A percentile compares a stretch with the other conserved stretches of the same genome.
phyloP scores from a whole-genome alignment of 2,113 vertebrate species.

The Scalopus aquaticus region DNA sequence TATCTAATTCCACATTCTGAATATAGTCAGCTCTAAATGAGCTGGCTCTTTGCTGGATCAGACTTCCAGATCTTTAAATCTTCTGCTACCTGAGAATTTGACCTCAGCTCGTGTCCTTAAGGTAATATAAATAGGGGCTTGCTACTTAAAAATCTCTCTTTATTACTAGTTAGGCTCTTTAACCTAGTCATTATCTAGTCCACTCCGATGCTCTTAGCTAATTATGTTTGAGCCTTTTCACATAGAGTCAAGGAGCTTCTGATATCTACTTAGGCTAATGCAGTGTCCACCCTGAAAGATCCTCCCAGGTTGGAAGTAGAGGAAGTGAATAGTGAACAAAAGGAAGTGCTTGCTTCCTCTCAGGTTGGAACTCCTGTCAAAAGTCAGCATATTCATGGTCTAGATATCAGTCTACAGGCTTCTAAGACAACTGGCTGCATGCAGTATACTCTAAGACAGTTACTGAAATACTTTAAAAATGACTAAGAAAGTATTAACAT shows the following conservation, averaged over 20 bases:
- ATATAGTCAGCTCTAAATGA: slow-evolving; percentile 16
- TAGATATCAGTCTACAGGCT: background rate
- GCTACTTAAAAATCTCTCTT: background rate
- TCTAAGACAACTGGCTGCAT: accelerated
- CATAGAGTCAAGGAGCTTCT: background rate
- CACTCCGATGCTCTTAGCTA: too few species aligned
- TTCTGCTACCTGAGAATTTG: background rate
- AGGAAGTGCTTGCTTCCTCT: accelerated
- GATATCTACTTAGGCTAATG: background rate
- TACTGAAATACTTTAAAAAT: background rate
- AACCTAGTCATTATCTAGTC: background rate
- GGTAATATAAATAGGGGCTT: background rate
- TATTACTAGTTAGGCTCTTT: background rate
- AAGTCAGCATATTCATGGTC: background rate
- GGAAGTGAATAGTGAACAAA: too few species aligned
- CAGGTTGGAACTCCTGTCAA: background rate
- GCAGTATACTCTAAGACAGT: background rate
- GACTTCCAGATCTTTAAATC: slow-evolving; percentile 10
- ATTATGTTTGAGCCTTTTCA: background rate
- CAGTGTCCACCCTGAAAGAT: background rate
- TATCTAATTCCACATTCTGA: background rate
- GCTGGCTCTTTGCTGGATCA: background rate
- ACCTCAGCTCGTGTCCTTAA: background rate
- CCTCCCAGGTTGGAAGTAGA: background rate
- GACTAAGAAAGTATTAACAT: background rate